Evolutionary conservation across 2,888 invertebrate genomes (phyloP), one percentile per base, ranked within the genome.

Genomic region (Agrochola lychnidis): DNA sequence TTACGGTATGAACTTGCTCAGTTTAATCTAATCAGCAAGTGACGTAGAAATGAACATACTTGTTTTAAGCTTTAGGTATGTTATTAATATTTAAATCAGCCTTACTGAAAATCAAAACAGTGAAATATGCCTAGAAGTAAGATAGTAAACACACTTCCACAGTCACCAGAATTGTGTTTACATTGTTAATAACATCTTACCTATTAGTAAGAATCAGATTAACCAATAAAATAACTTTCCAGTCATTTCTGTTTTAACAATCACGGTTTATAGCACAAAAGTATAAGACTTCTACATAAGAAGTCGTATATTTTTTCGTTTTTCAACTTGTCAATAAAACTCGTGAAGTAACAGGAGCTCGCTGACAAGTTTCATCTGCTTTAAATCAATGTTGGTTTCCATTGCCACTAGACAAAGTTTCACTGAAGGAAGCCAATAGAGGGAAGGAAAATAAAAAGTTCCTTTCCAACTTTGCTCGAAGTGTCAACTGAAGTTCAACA

Each of bases 401-500:
- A 92, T 91, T 90, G 89, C 85, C 89, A 88, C 89, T 89, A 88
- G 88, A 77, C 78, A 82, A 93, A 93, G 90, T 93, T 94, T 88
- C 83, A 80, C 85, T 85, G 85, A 88, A 89, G 86, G 89, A 91
- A 93, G 92, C 92, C 93, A 93, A 93, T 93, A 91, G 91, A 90
- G 87, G 89, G 84, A 88, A 83, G 80, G 90, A 91, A 92, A 93
- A 93, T 91, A 93, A 93, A 94, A 94, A 93, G 91, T 92, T 93
- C 75, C 78, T 74, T 86, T 87, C 79, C 82, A 91, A 95, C 92
- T 94, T 93, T 85, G 90, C 87, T 89, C 87, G 71, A 92, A 92
- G 91, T 94, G 93, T 92, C 93, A 93, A 92, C 90, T 83, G 86
- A 92, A 94, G 91, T 94, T 93, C 91, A 90, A 92, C 91, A 92